Base-by-base conservation (phyloP, 2,113 vertebrate species). In the Patagioenas fasciata region DNA sequence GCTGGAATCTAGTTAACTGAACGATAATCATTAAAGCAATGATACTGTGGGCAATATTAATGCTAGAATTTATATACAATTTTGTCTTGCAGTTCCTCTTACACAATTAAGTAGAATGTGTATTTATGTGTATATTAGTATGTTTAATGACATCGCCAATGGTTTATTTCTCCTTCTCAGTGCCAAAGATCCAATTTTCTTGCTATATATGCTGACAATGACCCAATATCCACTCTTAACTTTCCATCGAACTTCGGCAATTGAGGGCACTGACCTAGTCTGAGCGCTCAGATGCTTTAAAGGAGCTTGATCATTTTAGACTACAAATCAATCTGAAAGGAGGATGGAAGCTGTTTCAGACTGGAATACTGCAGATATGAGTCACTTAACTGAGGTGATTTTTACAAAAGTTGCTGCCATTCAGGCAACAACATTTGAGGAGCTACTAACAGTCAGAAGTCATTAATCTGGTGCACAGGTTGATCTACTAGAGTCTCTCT, bases 211-310 rank as follows among this genome's bases (percentile, higher is more conserved):
- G 0, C 88, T 90, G 90, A 86, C 42, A 85, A 7, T 47, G 60
- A 67, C 60, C 88, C 69, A 90, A 79, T n/a, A 91, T 50, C 75
- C 86, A 16, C 54, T 93, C 69, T 88, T 86, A 88, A 94, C 64
- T 86, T 94, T 81, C 72, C 60, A 94, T 83, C 1, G 0, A 74
- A 90, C 69, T 88, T 88, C 61, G 48, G 56, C 92, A 94, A 81
- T 95, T 97, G 95, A 88, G 93, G 96, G 47, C 88, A 78, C 44
- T 88, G 93, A 94, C 93, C 90, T 93, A 94, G 75, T 40, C 60
- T 77, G 69, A 93, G 32, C 0, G 0, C 51, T 96, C 56, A 92
- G 65, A 84, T 65, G 42, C 38, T 91, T 89, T 89, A 88, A 90
- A 91, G 38, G 15, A 91, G 14, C 48, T 74, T 93, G 82, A 90